Evolutionary conservation across 1,140 invertebrate species (phyloP).

Genomic region (Philotrypesis tridentata): DNA sequence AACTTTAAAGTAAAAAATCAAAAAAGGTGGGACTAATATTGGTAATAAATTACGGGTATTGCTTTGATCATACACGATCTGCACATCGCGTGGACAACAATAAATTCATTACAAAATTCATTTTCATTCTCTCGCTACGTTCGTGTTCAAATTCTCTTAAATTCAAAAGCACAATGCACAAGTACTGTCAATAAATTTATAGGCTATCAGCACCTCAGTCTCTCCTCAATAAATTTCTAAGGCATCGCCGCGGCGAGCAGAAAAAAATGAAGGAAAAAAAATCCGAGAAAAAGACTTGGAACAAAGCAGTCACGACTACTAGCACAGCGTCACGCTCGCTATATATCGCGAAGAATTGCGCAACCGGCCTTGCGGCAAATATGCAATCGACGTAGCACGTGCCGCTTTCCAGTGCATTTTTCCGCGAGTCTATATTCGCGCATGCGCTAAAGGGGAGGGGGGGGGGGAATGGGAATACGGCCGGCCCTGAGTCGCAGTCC

Average conservation of each 20-base stretch:
- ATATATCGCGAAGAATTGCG: conserved; percentile 1
- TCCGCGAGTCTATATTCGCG: background rate
- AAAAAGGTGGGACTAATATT: background rate
- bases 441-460: background rate
- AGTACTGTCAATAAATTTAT: too few relatives aligned
- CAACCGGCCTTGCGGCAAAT: conserved; percentile 4
- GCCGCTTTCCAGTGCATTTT: conserved; percentile 34
- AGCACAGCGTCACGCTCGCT: too few relatives aligned
- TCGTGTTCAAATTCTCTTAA: too few relatives aligned
- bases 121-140: too few relatives aligned
- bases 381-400: conserved; percentile 31
- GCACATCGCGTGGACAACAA: background rate
- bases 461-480: conserved; percentile 1
- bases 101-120: background rate
- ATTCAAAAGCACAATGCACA: too few relatives aligned
- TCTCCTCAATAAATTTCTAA: too few relatives aligned
- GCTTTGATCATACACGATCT: background rate
- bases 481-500: conserved; percentile 22
- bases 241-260: too few relatives aligned
- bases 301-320: background rate
- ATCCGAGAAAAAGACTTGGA: background rate
- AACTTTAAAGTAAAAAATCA: too few relatives aligned
- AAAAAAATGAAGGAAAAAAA: background rate
- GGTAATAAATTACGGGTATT: background rate
- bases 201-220: too few relatives aligned